Evolutionary conservation across 2,113 vertebrate species (phyloP).

Genomic region (Isichthys henryi): DNA sequence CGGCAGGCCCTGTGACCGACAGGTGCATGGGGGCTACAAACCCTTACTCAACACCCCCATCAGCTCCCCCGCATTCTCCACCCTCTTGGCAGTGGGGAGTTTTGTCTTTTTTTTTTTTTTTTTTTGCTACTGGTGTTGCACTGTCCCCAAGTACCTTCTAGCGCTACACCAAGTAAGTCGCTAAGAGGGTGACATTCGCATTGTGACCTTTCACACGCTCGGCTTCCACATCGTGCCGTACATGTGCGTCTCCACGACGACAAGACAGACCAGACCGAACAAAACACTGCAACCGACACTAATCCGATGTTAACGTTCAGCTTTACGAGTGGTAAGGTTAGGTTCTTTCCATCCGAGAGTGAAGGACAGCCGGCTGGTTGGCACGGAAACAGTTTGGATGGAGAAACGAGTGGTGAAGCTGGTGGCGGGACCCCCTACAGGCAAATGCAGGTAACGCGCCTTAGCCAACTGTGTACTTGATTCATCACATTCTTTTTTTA

Average conservation of each 20-base stretch:
- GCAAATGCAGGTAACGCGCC: neutral
- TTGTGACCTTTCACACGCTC: neutral
- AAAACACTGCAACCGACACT: neutral
- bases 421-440: neutral
- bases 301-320: neutral
- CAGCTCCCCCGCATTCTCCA: neutral
- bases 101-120: neutral
- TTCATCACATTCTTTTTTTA: neutral
- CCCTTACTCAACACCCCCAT: neutral
- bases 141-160: neutral
- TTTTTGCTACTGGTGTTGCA: neutral
- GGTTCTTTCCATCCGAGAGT: neutral
- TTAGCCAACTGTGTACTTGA: neutral
- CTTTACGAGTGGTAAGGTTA: neutral
- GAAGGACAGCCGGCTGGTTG: neutral
- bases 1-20: neutral
- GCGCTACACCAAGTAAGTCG: neutral
- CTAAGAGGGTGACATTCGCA: neutral
- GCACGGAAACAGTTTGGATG: neutral
- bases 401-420: neutral
- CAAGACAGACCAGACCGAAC: neutral
- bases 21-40: neutral
- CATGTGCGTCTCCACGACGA: neutral
- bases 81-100: neutral
- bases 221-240: neutral